Percentiles rank a stretch among this genome's conserved stretches.
Conservation (phyloP, 2,888 invertebrate species). For the Drosophila prostipennis region DNA sequence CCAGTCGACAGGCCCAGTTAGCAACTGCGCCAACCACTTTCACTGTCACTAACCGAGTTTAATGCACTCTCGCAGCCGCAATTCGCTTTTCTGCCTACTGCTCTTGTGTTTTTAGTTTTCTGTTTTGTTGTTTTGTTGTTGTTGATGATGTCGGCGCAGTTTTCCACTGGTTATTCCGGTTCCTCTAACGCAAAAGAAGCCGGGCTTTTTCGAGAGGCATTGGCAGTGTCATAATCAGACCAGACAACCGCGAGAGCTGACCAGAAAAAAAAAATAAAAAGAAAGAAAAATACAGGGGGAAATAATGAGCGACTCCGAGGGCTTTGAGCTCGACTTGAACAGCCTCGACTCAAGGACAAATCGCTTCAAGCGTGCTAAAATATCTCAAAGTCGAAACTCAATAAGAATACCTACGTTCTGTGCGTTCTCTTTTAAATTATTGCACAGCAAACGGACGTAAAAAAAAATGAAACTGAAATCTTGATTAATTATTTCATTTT, state of each 20-base stretch:
- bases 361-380: conserved; percentile 71
- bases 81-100: conserved; percentile 50
- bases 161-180: conserved; percentile 77
- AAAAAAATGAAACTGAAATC: conserved; percentile 16
- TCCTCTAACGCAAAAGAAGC: conserved; percentile 60
- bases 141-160: conserved; percentile 39
- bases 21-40: conserved; percentile 69
- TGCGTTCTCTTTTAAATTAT: conserved; percentile 47
- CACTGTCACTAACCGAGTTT: conserved; percentile 76
- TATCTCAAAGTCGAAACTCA: conserved; percentile 19
- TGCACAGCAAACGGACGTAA: conserved; percentile 1
- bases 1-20: conserved; percentile 43
- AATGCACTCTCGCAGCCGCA: conserved; percentile 66
- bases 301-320: conserved; percentile 26
- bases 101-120: conserved; percentile 9
- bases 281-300: conserved; percentile 1
- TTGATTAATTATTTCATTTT: conserved; percentile 41
- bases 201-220: conserved; percentile 49
- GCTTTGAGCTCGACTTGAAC: conserved; percentile 51
- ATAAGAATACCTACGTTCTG: conserved; percentile 29
- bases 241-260: conserved; percentile 35
- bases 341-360: conserved; percentile 74
- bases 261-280: conserved; percentile 15
- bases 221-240: conserved; percentile 71
- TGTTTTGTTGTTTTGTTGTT: background rate